A percentile compares a stretch with the other conserved stretches of the same genome.
Conservation (phyloP, 1,140 invertebrate species). For the Leptinotarsa defecta region DNA sequence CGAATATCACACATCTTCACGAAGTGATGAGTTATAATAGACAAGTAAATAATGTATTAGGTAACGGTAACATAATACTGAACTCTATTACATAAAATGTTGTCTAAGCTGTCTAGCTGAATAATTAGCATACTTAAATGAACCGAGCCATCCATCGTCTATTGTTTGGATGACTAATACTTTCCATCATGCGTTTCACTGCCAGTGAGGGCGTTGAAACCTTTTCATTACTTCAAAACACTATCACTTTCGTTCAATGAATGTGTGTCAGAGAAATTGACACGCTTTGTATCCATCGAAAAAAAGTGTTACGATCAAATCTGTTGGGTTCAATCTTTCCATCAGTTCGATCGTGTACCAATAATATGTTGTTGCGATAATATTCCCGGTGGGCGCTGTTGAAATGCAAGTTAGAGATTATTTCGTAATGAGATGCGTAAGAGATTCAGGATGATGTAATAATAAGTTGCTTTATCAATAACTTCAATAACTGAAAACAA, state of each 20-base stretch:
- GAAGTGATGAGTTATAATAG: no score
- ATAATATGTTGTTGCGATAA: no score
- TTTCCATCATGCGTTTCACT: not conserved
- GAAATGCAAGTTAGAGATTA: no score
- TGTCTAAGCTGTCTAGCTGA: not conserved
- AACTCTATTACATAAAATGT: not conserved
- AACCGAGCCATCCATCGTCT: not conserved
- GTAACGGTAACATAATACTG: not conserved
- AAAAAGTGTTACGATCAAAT: slow-evolving; percentile 3
- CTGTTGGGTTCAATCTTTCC: not conserved
- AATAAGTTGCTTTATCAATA: no score
- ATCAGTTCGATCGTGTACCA: no score
- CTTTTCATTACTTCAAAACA: not conserved
- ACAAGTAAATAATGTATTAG: not conserved
- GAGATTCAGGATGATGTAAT: no score
- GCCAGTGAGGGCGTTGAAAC: not conserved
- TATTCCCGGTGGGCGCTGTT: no score
- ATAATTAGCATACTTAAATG: no score
- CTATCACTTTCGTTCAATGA: not conserved
- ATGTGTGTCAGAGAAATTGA: slow-evolving; percentile 1
- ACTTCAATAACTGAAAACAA: no score
- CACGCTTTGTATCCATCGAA: not conserved
- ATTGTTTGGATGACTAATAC: not conserved
- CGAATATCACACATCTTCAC: no score
- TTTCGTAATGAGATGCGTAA: no score